A percentile compares a stretch with the other conserved stretches of the same genome.
Evolutionary conservation across 1,140 invertebrate genomes (phyloP).

Genomic region (Calosoma granatense): DNA sequence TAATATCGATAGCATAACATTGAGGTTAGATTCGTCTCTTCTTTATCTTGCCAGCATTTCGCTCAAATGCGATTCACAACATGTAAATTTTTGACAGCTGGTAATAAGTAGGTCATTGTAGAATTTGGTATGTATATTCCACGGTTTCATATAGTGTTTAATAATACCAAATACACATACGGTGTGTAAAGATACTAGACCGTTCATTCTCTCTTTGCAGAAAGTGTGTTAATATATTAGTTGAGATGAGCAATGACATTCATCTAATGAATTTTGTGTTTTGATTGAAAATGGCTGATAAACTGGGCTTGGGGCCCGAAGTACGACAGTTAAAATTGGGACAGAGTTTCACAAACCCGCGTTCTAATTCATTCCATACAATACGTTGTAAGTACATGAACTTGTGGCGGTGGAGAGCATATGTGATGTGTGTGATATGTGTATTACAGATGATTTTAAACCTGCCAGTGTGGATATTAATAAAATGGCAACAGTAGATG

Average conservation of each 20-base stretch:
- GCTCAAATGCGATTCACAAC: background rate
- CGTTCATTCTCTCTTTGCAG: too few species aligned
- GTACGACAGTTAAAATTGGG: slow-evolving; percentile 75
- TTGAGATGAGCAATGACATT: too few species aligned
- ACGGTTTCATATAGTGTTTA: too few species aligned
- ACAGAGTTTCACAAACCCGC: slow-evolving; percentile 63
- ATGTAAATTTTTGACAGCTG: background rate
- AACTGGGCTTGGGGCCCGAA: slow-evolving; percentile 62
- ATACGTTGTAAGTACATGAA: slow-evolving; percentile 65
- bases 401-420: background rate
- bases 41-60: background rate
- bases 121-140: too few species aligned
- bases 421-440: background rate
- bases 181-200: too few species aligned
- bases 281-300: slow-evolving; percentile 71
- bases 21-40: background rate
- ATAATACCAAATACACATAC: too few species aligned
- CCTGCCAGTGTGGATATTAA: slow-evolving; percentile 89
- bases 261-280: too few species aligned
- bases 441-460: slow-evolving; percentile 87
- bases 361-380: slow-evolving; percentile 68
- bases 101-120: background rate
- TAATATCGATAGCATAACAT: too few species aligned
- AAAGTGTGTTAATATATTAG: too few species aligned
- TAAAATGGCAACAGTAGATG: slow-evolving; percentile 80